Conservation (phyloP, 53 echinoderm and acorn worm species). For the Echinometra lucunter region DNA sequence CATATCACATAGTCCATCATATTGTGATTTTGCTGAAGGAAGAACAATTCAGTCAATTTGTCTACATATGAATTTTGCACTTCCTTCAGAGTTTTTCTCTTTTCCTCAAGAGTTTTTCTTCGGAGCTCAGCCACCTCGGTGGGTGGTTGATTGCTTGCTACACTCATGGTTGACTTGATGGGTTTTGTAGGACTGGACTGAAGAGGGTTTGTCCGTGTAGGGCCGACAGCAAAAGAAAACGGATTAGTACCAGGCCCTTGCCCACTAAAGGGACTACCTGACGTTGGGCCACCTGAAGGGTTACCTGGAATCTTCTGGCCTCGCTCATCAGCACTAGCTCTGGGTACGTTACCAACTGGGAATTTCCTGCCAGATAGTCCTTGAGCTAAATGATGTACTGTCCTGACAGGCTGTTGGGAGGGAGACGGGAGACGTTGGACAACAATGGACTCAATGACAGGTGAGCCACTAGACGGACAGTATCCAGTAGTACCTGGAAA, state of each 20-base stretch:
- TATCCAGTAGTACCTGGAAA: conserved; percentile 7
- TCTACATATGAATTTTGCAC: conserved; percentile 89
- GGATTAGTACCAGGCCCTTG: conserved; percentile 36
- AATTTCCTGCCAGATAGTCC: conserved; percentile 65
- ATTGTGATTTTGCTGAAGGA: conserved; percentile 92
- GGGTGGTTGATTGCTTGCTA: conserved; percentile 75
- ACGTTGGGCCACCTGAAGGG: conserved; percentile 69
- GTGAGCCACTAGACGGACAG: conserved; percentile 24
- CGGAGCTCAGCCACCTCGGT: conserved; percentile 91
- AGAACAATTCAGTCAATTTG: conserved; percentile 92
- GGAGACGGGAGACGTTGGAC: conserved; percentile 60
- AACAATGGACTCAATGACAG: conserved; percentile 27
- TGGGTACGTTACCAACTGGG: conserved; percentile 12
- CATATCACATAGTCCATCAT: conserved; percentile 98
- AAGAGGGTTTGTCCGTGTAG: conserved; percentile 92
- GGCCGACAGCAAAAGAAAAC: conserved; percentile 74
- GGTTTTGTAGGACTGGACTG: conserved; percentile 90
- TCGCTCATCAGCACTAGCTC: not conserved
- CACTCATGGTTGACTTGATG: conserved; percentile 79
- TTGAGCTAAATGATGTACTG: conserved; percentile 79
- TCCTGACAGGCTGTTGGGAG: conserved; percentile 77
- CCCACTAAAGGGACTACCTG: conserved; percentile 60
- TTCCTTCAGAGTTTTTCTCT: conserved; percentile 80
- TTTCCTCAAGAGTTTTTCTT: conserved; percentile 84
- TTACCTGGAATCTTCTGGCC: conserved; percentile 66